These are phyloP conservation scores for Pristionchus maxplancki DNA, from an alignment of 2,888 invertebrate species.

Conservation along the genomic window DNA sequence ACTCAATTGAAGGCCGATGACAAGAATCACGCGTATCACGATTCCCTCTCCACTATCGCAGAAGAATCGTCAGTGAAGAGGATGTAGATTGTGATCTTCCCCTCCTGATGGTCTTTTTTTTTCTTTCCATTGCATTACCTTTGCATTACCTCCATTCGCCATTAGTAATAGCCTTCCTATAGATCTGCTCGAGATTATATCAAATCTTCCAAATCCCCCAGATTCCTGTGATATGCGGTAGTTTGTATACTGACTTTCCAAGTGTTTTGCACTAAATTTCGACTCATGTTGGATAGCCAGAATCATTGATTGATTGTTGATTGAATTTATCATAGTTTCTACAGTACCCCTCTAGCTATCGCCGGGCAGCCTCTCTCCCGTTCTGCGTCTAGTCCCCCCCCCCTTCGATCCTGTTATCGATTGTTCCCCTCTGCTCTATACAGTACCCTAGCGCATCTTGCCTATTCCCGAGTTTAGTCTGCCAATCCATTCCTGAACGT, in stretches of 20 bases:
- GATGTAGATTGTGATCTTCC: not conserved
- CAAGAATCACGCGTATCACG: constrained; percentile 56
- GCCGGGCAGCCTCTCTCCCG: not conserved
- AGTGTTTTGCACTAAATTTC: not conserved
- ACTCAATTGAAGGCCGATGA: not conserved
- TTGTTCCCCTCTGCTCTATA: not conserved
- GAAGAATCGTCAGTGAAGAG: constrained; percentile 53
- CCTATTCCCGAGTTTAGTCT: constrained; percentile 5
- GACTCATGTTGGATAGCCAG: constrained; percentile 4
- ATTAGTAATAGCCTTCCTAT: not conserved
- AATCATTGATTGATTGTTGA: constrained; percentile 44
- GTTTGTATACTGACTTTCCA: not conserved
- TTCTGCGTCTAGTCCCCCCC: not conserved
- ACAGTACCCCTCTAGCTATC: constrained; percentile 4
- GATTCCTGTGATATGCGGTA: constrained; percentile 40
- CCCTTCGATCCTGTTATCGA: not conserved
- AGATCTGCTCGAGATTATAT: constrained; percentile 29
- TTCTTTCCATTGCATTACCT: not conserved
- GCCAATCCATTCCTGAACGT: not conserved
- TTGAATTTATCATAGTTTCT: constrained; percentile 20
- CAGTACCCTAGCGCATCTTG: constrained; percentile 20
- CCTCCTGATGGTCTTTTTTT: not conserved
- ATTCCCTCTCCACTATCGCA: constrained; percentile 58
- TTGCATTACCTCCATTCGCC: constrained; percentile 35
- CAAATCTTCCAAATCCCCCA: not conserved